These are phyloP conservation scores for Tetramorium bicarinatum DNA, from an alignment of 2,888 invertebrate species.

Conservation along the genomic window DNA sequence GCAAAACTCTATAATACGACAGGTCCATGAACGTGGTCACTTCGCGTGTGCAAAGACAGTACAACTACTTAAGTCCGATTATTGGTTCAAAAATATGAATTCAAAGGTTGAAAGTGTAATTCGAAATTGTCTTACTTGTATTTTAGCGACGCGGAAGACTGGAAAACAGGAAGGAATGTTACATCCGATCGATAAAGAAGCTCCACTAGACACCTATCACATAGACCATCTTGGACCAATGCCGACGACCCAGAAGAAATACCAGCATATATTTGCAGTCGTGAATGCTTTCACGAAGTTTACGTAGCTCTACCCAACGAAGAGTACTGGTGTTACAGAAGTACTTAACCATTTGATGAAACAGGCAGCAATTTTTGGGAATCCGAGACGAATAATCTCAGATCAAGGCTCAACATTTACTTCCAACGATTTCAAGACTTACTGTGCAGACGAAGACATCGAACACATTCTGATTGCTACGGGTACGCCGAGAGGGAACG, in stretches of 20 bases:
- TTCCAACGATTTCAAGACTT: not conserved
- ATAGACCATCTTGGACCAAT: constrained; percentile 6
- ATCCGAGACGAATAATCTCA: not conserved
- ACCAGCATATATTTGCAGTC: constrained; percentile 32
- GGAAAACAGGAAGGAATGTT: constrained; percentile 11
- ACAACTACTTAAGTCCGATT: not conserved
- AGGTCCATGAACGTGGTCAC: not conserved
- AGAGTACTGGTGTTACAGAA: not conserved
- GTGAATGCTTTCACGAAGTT: constrained; percentile 11
- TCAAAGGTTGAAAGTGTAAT: not conserved
- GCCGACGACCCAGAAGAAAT: not conserved
- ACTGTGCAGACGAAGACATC: constrained; percentile 16
- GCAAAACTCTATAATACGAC: not conserved
- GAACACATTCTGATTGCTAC: not conserved
- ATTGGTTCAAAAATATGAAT: not conserved
- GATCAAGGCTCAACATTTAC: constrained; percentile 15
- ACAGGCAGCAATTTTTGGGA: not conserved
- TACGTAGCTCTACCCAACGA: constrained; percentile 18
- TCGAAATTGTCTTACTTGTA: not conserved
- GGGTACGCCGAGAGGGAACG: constrained; percentile 11
- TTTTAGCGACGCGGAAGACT: not conserved
- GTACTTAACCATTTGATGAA: not conserved
- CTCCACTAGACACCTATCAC: constrained; percentile 9
- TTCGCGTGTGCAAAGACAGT: not conserved
- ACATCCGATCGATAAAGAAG: not conserved